Base-by-base conservation (phyloP, 2,888 invertebrate species). In the Molanna angustata region DNA sequence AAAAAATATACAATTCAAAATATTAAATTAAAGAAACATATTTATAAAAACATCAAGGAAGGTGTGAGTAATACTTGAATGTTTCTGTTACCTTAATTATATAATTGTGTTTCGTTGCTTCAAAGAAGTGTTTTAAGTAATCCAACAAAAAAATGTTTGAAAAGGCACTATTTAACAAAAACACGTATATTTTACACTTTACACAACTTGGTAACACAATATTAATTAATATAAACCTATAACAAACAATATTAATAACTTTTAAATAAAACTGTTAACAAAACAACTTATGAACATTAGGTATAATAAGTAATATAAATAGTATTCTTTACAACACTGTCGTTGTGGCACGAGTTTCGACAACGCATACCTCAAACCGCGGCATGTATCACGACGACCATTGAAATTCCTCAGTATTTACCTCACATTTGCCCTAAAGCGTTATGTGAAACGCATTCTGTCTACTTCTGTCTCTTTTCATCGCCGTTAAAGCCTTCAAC, bases 321-420 rank as follows among this genome's bases (percentile, higher is more conserved):
- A 42, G 21, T 44, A 48, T 37, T 43, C 41, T 41, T 49, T 18
- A 44, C 50, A 42, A 37, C 33, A 50, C 56, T 44, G 56, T 48
- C 49, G 56, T n/a, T n/a, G n/a, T 57, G 57, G 52, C 49, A 52
- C 58, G 52, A 46, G 27, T 33, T 32, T 50, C 44, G 27, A 47
- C 52, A 46, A 16, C 49, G 31, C 56, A 48, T 39, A 47, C 48
- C 52, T 42, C 57, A 49, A 22, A 41, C 42, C 47, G 31, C 58
- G 46, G 55, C 54, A 52, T 56, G 55, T 50, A 54, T 45, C 42
- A 49, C 33, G 42, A 52, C 50, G 31, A 54, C 53, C 56, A 53
- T 54, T 56, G 56, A 58, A 58, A 58, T 58, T 58, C 58, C 58
- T 50, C 39, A 54, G 49, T 58, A 58, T 56, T 58, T 58, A 58